A percentile compares a stretch with the other conserved stretches of the same genome.
phyloP scores from a whole-genome alignment of 2,797 vertebrate genomes.

The Pangasius krempfi region DNA sequence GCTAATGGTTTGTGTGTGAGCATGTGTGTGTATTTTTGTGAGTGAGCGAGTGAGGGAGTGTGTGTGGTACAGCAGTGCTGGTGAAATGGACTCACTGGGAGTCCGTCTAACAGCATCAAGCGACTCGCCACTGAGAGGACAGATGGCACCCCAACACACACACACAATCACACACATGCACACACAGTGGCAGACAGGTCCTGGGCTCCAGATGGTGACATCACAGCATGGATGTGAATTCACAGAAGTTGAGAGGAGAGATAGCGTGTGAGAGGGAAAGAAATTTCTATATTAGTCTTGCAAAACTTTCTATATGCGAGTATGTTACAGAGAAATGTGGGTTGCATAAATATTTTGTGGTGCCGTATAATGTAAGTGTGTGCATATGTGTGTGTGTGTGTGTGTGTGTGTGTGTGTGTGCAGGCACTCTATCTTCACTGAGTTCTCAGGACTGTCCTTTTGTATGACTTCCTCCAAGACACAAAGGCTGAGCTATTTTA shows the following conservation, averaged over 20 bases:
- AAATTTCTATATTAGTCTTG: slow-evolving; percentile 3
- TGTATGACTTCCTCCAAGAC: slow-evolving; percentile 70
- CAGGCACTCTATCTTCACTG: slow-evolving; percentile 77
- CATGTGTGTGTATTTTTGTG: slow-evolving; percentile 28
- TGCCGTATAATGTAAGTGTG: background rate
- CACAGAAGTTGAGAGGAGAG: slow-evolving; percentile 55
- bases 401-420: slow-evolving; percentile 14
- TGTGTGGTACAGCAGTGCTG: slow-evolving; percentile 29
- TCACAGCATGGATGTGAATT: slow-evolving; percentile 68
- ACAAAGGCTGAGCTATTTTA: slow-evolving; percentile 74
- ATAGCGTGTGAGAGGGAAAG: background rate
- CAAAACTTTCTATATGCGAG: background rate
- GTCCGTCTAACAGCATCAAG: slow-evolving; percentile 50
- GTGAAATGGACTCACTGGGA: slow-evolving; percentile 50
- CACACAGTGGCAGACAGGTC: slow-evolving; percentile 63
- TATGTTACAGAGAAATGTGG: background rate
- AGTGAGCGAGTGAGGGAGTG: slow-evolving; percentile 35
- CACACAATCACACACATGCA: slow-evolving; percentile 38
- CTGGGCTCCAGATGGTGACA: slow-evolving; percentile 70
- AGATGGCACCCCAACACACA: slow-evolving; percentile 59
- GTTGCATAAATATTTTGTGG: background rate
- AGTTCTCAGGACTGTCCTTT: slow-evolving; percentile 75
- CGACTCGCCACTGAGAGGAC: slow-evolving; percentile 51
- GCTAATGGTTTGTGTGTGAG: slow-evolving; percentile 53
- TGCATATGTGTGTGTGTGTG: slow-evolving; percentile 28